These are phyloP conservation scores for Carposina sasakii DNA, from an alignment of 1,140 invertebrate species.

Conservation along the genomic window DNA sequence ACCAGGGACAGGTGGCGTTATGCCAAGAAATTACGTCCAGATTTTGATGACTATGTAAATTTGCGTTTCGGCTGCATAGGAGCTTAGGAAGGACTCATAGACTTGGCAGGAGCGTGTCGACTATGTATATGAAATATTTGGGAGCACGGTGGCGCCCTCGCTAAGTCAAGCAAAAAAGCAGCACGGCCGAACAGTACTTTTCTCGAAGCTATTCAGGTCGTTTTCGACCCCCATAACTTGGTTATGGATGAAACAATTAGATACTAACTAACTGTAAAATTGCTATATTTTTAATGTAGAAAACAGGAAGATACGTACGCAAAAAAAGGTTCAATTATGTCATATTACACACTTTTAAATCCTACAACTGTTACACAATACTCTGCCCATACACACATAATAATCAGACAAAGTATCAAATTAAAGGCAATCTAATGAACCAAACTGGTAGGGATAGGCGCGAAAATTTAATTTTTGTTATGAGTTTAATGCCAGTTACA, in stretches of 20 bases:
- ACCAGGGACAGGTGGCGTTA: neutral
- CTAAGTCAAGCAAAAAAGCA: neutral
- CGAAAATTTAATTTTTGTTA: slow-evolving; percentile 14
- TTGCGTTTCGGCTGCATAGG: neutral
- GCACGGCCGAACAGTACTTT: neutral
- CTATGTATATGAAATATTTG: neutral
- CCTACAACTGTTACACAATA: no score
- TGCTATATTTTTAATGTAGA: neutral
- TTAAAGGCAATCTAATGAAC: neutral
- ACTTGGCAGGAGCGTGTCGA: neutral
- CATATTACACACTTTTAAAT: no score
- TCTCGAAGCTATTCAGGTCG: no score
- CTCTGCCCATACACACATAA: neutral
- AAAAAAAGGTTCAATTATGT: no score
- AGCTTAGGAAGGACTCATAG: neutral
- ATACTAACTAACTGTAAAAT: no score
- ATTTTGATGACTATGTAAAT: neutral
- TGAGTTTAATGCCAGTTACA: slow-evolving; percentile 13
- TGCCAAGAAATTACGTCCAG: neutral
- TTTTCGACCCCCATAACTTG: no score
- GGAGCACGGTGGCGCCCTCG: neutral
- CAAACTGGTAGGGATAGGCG: neutral
- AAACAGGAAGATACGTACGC: neutral
- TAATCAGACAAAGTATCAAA: neutral
- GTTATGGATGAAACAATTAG: no score